Percentiles rank a stretch among this genome's conserved stretches.
These are phyloP conservation scores for Thymelicus sylvestris DNA, from an alignment of 2,888 invertebrate genomes.

Conservation along the genomic window DNA sequence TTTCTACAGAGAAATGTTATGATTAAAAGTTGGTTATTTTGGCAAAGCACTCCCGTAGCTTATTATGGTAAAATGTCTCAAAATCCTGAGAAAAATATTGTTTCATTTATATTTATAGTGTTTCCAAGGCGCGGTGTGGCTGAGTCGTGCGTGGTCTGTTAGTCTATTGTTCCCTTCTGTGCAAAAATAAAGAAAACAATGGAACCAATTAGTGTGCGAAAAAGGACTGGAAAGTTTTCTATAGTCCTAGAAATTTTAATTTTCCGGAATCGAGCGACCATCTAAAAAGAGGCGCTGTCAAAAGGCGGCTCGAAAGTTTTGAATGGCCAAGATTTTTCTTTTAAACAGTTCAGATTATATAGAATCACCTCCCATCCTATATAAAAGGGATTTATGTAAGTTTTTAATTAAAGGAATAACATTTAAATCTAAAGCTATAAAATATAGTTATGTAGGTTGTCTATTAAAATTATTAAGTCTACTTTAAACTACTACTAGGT, in stretches of 20 bases:
- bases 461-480: too few species aligned
- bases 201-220: conserved; percentile 34
- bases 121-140: background rate
- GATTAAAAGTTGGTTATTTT: background rate
- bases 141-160: conserved; percentile 5
- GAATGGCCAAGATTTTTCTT: conserved; percentile 30
- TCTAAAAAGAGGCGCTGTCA: conserved; percentile 24
- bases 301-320: conserved; percentile 31
- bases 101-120: background rate
- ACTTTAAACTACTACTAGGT: too few species aligned
- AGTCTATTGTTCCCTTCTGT: conserved; percentile 15
- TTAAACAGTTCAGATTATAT: conserved; percentile 20
- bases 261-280: conserved; percentile 33
- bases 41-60: background rate
- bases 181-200: conserved; percentile 29
- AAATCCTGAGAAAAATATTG: background rate
- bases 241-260: conserved; percentile 35
- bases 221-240: conserved; percentile 30
- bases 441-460: too few species aligned
- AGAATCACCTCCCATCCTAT: background rate
- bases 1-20: background rate
- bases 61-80: conserved; percentile 2
- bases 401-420: too few species aligned
- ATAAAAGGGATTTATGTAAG: background rate
- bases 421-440: too few species aligned